Conservation (phyloP, 1,140 invertebrate genomes). For the Drosophila novamexicana region DNA sequence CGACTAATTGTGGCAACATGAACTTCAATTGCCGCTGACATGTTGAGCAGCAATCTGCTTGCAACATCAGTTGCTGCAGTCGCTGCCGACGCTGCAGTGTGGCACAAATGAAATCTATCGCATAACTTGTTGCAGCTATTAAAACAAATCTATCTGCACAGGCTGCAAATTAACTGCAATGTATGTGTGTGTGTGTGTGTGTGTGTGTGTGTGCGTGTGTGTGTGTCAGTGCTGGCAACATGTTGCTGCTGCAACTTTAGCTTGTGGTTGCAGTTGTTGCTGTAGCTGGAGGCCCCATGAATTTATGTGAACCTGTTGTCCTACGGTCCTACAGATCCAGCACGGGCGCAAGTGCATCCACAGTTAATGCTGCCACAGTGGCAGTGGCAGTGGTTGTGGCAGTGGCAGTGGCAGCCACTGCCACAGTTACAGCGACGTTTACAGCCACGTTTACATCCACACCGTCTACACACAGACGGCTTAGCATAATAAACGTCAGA, state of each 20-base stretch:
- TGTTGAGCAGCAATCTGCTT: conserved; percentile 33
- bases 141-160: conserved; percentile 54
- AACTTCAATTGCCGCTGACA: conserved; percentile 49
- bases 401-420: conserved; percentile 14
- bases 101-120: conserved; percentile 49
- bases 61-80: conserved; percentile 34
- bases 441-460: conserved; percentile 30
- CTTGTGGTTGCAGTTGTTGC: conserved; percentile 6
- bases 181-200: too few species aligned
- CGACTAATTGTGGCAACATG: conserved; percentile 50
- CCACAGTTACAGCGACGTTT: conserved; percentile 25
- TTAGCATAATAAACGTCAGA: conserved; percentile 82
- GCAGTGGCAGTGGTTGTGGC: conserved; percentile 13
- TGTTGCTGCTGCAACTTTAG: conserved; percentile 38
- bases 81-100: background rate
- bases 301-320: conserved; percentile 48
- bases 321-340: conserved; percentile 4
- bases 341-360: conserved; percentile 8
- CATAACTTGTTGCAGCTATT: conserved; percentile 41
- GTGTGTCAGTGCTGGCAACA: conserved; percentile 31
- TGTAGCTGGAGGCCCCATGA: conserved; percentile 24
- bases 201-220: background rate
- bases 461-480: conserved; percentile 62
- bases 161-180: conserved; percentile 42
- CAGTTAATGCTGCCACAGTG: background rate